Percentiles rank a stretch among this genome's conserved stretches.
These are phyloP conservation scores for Threskiornis aethiopicus DNA, from an alignment of 2,797 vertebrate genomes.

Conservation along the genomic window DNA sequence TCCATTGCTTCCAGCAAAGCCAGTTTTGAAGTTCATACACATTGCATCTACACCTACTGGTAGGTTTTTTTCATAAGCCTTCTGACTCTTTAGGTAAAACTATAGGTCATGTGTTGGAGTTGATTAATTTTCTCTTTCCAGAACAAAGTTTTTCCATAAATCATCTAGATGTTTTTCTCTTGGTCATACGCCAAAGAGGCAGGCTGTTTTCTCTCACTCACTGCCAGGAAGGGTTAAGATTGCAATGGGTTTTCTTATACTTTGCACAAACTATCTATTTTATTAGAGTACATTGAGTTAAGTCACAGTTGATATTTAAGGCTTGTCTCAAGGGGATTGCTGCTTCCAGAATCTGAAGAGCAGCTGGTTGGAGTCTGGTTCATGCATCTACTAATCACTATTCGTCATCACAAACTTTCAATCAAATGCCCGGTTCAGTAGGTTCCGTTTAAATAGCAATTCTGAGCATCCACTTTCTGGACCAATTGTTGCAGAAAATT, in stretches of 20 bases:
- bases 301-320: background rate
- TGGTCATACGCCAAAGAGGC: background rate
- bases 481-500: background rate
- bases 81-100: background rate
- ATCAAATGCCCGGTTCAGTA: background rate
- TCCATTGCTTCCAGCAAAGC: background rate
- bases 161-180: background rate
- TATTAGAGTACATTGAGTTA: background rate
- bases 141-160: background rate
- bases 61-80: background rate
- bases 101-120: background rate
- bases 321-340: background rate
- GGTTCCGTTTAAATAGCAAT: background rate
- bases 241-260: background rate
- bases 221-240: background rate
- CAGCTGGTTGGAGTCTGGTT: background rate
- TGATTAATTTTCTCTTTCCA: background rate
- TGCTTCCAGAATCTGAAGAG: background rate
- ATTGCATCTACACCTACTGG: background rate
- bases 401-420: background rate
- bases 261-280: background rate
- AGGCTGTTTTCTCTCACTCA: background rate
- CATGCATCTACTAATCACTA: background rate
- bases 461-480: background rate
- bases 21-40: background rate